Conservation (phyloP, 1,140 invertebrate genomes). For the Sminthurides bifidus region DNA sequence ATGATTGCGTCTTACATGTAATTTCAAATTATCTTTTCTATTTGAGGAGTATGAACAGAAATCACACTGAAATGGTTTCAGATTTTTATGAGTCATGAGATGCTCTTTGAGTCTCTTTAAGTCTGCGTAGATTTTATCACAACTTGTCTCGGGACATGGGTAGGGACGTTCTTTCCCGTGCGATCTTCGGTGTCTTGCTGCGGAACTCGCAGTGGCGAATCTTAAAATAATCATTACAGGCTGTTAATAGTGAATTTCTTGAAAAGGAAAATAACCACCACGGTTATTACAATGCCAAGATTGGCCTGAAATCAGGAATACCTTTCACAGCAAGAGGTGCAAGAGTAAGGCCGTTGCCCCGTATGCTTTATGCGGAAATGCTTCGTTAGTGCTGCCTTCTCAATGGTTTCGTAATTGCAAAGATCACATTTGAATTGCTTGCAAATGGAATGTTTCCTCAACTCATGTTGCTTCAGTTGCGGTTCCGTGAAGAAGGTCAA, state of each 20-base stretch:
- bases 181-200: slow-evolving; percentile 32
- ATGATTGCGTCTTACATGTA: slow-evolving; percentile 25
- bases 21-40: slow-evolving; percentile 28
- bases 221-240: no score
- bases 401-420: slow-evolving; percentile 41
- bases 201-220: slow-evolving; percentile 24
- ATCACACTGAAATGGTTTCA: slow-evolving; percentile 34
- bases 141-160: slow-evolving; percentile 29
- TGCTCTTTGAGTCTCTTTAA: slow-evolving; percentile 31
- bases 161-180: slow-evolving; percentile 32
- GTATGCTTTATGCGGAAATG: slow-evolving; percentile 38
- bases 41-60: slow-evolving; percentile 33
- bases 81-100: slow-evolving; percentile 33
- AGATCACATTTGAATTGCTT: slow-evolving; percentile 41
- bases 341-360: slow-evolving; percentile 34
- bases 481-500: slow-evolving; percentile 31
- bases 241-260: no score
- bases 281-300: no score
- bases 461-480: slow-evolving; percentile 33
- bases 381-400: slow-evolving; percentile 40
- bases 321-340: no score
- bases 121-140: slow-evolving; percentile 31
- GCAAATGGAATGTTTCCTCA: slow-evolving; percentile 27
- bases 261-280: no score
- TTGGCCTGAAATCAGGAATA: no score